Percentiles rank a stretch among this genome's conserved stretches.
phyloP scores from a whole-genome alignment of 2,113 vertebrate genomes.

The Syngnathus floridae region DNA sequence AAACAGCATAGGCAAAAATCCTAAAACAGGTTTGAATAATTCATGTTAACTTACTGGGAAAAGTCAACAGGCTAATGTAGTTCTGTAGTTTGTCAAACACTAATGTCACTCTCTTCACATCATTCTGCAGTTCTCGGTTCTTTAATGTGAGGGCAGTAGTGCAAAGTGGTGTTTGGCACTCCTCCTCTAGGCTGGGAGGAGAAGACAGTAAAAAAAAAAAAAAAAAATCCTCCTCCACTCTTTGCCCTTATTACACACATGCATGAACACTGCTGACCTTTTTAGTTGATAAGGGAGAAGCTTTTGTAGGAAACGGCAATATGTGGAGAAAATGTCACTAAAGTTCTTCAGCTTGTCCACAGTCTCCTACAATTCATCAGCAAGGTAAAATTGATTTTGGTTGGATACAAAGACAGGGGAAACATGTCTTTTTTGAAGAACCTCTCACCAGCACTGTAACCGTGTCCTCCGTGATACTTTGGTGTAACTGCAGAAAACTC shows the following conservation, averaged over 20 bases:
- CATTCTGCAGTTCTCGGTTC: constrained; percentile 83
- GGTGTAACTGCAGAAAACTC: constrained; percentile 84
- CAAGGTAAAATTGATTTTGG: constrained; percentile 6
- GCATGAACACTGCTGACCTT: constrained; percentile 72
- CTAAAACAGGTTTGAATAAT: neutral
- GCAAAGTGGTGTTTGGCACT: constrained; percentile 86
- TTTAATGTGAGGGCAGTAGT: constrained; percentile 77
- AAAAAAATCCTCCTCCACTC: constrained; percentile 14
- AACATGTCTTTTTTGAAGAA: neutral
- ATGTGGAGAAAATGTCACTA: constrained; percentile 83
- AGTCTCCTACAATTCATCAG: constrained; percentile 80
- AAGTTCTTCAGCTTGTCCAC: constrained; percentile 86
- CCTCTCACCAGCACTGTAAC: constrained; percentile 86
- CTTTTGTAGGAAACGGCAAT: constrained; percentile 87
- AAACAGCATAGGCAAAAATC: neutral
- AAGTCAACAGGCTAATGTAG: constrained; percentile 80
- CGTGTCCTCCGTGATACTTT: constrained; percentile 92
- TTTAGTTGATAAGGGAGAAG: constrained; percentile 97
- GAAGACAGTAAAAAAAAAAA: constrained; percentile 2
- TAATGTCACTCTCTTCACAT: constrained; percentile 81
- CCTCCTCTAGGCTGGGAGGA: constrained; percentile 85
- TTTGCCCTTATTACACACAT: constrained; percentile 1
- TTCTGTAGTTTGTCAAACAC: constrained; percentile 87
- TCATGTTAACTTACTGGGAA: constrained; percentile 81
- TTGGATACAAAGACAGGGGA: neutral